Evolutionary conservation across 1,140 invertebrate genomes (phyloP), one percentile per base, ranked within the genome.

Genomic region (Neodiprion virginianus): DNA sequence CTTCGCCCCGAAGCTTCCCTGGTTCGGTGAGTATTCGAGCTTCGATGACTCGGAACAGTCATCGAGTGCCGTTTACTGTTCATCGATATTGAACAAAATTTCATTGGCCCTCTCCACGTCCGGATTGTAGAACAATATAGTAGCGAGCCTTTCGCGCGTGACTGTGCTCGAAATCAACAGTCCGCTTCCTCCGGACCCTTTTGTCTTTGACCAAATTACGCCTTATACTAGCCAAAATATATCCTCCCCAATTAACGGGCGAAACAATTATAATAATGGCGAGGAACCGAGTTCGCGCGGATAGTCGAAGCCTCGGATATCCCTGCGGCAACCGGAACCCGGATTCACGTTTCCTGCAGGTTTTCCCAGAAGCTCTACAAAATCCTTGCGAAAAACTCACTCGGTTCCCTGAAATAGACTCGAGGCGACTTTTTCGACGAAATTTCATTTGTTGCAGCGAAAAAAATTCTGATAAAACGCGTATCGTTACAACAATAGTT

Each of bases 231-330:
- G 11, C 53, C 53, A 9, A 61, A 61, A 61, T 61, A 61, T 61
- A 61, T 61, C 8, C 28, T 40, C 28, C 53, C 53, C 53, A 61
- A 61, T 61, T 61, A 61, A 61, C 53, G 53, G 53, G 53, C 8
- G 11, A 61, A 61, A 61, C 53, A 61, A 61, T 61, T 61, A 61
- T 8, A 61, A 61, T 61, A 61, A 61, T 61, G n/a, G 53, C 53
- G 0, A 17, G 11, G 53, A 61, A 17, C 53, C 8, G n/a, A 17
- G 11, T 12, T 40, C 28, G 28, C 28, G 28, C 28, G 5, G 28
- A 1, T 40, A 40, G 28, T 40, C 28, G 28, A 40, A 40, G 28
- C 28, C 28, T 40, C 28, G 11, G 8, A 61, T 12, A 61, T 61
- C 53, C 53, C 53, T 61, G 11, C 11, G n/a, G 53, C 53, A 14